Base-by-base conservation (phyloP, 2,113 vertebrate genomes). In the Oreochromis niloticus region DNA sequence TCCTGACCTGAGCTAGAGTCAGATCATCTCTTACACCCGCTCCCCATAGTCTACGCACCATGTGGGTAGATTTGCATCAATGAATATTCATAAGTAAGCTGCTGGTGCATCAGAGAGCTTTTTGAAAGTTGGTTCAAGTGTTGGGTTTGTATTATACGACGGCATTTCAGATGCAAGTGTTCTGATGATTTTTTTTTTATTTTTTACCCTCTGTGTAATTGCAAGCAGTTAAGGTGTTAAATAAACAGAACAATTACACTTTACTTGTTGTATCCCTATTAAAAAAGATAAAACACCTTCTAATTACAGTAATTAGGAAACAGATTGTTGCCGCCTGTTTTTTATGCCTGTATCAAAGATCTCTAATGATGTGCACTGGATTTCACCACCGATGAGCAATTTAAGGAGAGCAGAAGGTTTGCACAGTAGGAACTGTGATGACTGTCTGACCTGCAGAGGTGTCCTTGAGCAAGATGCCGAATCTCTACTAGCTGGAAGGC, bases 81-180 rank as follows among this genome's bases (percentile, higher is more conserved):
- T 94, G 90, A 93, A 92, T 93, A 94, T 94, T 94, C 55, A 91
- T 82, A 17, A 87, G 80, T 36, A 9, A 82, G 48, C 56, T 50
- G 30, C 73, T 55, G 52, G 63, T 84, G 78, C 79, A 24, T 84
- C 66, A 66, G 52, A 50, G 71, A 50, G 43, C 2, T 85, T 66
- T 81, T 63, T 61, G 34, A 82, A 88, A 90, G 81, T 89, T 66
- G 17, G 78, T 81, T 82, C 9, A 30, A 54, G 19, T 61, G 22
- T 10, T 41, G 27, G 39, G 50, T 43, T 81, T 7, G 6, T 36
- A 24, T 52, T 30, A 41, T 68, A 6, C 12, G 43, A 81, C 36
- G 7, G 2, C n/a, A 32, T 83, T 71, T 84, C 30, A 71, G 27
- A 36, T 63, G 8, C 63, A 84, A 43, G 32, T 46, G 39, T 56